Conservation (phyloP, 2,888 invertebrate species). For the Eutolmus rufibarbis region DNA sequence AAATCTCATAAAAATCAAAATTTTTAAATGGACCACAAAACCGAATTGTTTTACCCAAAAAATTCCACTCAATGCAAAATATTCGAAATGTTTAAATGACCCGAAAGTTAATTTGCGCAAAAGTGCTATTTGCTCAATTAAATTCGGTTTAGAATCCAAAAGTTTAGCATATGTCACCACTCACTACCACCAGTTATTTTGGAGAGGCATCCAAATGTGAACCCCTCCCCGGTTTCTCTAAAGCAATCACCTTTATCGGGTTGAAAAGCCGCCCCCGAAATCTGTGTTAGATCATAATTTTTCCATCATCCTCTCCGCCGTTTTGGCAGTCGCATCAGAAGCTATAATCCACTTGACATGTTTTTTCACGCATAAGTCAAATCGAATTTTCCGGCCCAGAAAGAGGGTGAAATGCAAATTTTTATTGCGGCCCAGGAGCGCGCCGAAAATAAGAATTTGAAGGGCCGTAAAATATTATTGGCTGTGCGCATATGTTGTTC, state of each 20-base stretch:
- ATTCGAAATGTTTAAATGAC: background rate
- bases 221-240: background rate
- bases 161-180: background rate
- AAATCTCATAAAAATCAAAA: background rate
- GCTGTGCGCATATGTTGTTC: constrained; percentile 34
- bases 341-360: constrained; percentile 47
- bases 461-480: constrained; percentile 36
- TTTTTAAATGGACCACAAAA: background rate
- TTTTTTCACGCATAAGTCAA: constrained; percentile 48
- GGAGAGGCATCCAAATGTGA: background rate
- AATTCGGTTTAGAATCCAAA: background rate
- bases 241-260: background rate
- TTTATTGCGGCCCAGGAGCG: background rate
- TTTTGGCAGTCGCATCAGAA: background rate
- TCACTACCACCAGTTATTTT: background rate
- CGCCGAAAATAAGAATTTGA: constrained; percentile 19
- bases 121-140: background rate
- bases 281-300: constrained; percentile 27
- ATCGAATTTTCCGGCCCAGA: constrained; percentile 44
- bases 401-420: constrained; percentile 36
- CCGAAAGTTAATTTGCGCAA: background rate
- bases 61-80: background rate
- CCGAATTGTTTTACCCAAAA: background rate
- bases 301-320: constrained; percentile 25
- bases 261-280: background rate